phyloP scores from a whole-genome alignment of 2,113 vertebrate species.

The Antennarius striatus region DNA sequence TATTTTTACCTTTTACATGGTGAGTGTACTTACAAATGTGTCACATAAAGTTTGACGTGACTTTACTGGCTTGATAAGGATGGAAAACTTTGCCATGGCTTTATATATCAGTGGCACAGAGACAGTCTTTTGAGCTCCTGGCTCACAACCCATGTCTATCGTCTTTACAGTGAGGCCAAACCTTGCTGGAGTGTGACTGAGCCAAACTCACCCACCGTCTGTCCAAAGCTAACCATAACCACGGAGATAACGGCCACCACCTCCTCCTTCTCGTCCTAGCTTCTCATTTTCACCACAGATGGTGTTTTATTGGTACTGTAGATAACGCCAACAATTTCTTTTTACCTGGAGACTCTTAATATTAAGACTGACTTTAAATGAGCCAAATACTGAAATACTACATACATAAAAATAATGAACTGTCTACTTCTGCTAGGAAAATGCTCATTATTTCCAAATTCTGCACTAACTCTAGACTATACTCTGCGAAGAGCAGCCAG shows the following conservation, averaged over 20 bases:
- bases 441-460: slow-evolving; percentile 43
- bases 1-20: slow-evolving; percentile 13
- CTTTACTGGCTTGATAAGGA: slow-evolving; percentile 50
- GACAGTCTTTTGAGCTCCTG: slow-evolving; percentile 51
- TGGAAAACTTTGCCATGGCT: slow-evolving; percentile 50
- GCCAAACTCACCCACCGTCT: slow-evolving; percentile 45
- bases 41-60: slow-evolving; percentile 56
- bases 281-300: neutral
- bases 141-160: slow-evolving; percentile 40
- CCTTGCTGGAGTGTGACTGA: slow-evolving; percentile 35
- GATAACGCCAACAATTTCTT: too few species aligned
- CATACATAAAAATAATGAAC: slow-evolving; percentile 14
- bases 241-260: neutral
- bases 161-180: slow-evolving; percentile 62
- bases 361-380: too few species aligned
- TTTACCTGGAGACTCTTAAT: too few species aligned
- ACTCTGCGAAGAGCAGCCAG: slow-evolving; percentile 13
- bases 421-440: slow-evolving; percentile 14
- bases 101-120: slow-evolving; percentile 45
- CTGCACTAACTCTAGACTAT: slow-evolving; percentile 32
- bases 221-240: slow-evolving; percentile 24
- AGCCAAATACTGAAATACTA: too few species aligned
- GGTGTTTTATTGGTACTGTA: neutral
- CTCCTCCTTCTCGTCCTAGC: neutral
- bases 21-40: slow-evolving; percentile 34